Percentiles rank a stretch among this genome's conserved stretches.
Evolutionary conservation across 1,140 invertebrate genomes (phyloP).

Genomic region (Stegodyphus dumicola): DNA sequence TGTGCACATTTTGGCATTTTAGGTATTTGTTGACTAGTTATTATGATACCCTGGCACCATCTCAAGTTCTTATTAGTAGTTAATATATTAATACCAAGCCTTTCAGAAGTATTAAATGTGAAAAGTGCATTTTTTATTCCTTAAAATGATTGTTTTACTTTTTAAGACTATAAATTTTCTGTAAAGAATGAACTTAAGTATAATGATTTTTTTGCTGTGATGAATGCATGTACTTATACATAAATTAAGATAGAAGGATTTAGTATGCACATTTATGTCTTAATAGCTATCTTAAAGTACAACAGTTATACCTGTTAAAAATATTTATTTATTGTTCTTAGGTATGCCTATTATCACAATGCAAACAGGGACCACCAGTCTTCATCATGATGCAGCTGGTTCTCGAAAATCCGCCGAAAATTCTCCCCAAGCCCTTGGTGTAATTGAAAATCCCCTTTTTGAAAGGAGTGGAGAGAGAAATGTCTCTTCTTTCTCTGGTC

Average conservation of each 20-base stretch:
- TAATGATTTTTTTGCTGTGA: background rate
- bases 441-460: conserved; percentile 61
- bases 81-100: too few species aligned
- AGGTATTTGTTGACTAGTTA: too few species aligned
- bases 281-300: background rate
- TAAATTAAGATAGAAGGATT: background rate
- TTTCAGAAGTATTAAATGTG: too few species aligned
- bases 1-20: background rate
- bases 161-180: background rate
- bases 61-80: too few species aligned
- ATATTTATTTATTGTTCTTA: background rate
- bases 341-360: conserved; percentile 58
- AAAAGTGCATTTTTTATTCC: background rate
- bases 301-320: background rate
- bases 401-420: conserved; percentile 36
- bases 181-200: background rate
- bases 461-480: conserved; percentile 47
- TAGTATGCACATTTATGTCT: background rate
- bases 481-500: conserved; percentile 34
- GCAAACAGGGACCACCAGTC: conserved; percentile 58
- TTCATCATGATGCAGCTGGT: conserved; percentile 53
- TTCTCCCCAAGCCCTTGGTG: conserved; percentile 43
- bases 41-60: too few species aligned
- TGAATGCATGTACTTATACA: background rate
- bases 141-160: background rate